phyloP scores from a whole-genome alignment of 2,797 vertebrate species.

The Onychomys leucogaster region DNA sequence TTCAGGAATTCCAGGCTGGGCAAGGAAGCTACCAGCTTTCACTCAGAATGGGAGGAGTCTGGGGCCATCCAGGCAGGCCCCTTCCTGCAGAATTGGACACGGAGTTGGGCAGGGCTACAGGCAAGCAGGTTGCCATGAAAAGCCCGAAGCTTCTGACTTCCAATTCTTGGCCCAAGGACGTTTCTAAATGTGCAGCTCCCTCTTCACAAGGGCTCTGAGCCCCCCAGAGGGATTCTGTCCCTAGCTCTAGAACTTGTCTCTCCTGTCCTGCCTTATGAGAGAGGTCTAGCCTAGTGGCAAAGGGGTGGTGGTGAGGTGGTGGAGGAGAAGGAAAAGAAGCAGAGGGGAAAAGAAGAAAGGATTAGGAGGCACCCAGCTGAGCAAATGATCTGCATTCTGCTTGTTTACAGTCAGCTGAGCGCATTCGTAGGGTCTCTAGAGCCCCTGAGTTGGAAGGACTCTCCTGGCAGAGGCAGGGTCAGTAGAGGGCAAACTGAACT shows the following conservation, averaged over 20 bases:
- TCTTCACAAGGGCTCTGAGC: neutral
- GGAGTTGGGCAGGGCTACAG: neutral
- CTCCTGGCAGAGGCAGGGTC: neutral
- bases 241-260: neutral
- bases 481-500: neutral
- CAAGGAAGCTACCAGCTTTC: neutral
- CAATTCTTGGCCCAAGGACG: neutral
- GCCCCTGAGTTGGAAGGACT: neutral
- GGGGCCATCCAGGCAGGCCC: neutral
- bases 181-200: neutral
- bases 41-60: neutral
- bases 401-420: neutral
- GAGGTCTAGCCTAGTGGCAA: no score
- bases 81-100: neutral
- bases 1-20: neutral
- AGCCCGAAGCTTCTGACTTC: neutral
- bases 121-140: neutral
- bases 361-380: no score
- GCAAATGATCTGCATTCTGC: neutral
- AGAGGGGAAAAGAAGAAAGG: neutral
- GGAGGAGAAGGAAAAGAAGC: no score
- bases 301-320: neutral
- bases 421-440: neutral
- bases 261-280: neutral
- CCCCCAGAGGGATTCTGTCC: accelerated